Percentiles rank a stretch among this genome's conserved stretches.
These are phyloP conservation scores for Hemicentrotus pulcherrimus DNA, from an alignment of 35 echinoderm and acorn worm species.

Conservation along the genomic window DNA sequence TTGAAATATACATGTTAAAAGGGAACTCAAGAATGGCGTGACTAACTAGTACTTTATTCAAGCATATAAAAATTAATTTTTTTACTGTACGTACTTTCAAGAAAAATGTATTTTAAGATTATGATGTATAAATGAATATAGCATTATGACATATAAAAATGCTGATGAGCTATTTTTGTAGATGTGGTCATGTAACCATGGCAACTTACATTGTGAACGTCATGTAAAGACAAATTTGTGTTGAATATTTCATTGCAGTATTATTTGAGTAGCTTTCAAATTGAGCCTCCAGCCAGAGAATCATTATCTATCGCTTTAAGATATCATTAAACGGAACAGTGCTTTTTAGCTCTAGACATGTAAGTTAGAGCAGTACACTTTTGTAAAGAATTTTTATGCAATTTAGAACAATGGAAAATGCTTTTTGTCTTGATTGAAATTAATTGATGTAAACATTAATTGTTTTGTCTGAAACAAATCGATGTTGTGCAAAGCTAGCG, in stretches of 20 bases:
- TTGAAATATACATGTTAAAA: background rate
- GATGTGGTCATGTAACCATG: background rate
- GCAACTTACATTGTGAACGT: background rate
- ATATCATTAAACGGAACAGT: background rate
- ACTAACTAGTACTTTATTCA: background rate
- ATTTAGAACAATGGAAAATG: conserved; percentile 3
- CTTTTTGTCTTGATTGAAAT: background rate
- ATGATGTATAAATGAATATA: conserved; percentile 19
- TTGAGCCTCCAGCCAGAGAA: background rate
- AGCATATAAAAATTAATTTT: conserved; percentile 18
- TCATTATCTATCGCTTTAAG: conserved; percentile 6
- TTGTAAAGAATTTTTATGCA: conserved; percentile 14
- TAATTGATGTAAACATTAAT: background rate
- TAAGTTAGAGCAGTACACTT: background rate
- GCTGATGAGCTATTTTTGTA: conserved; percentile 38
- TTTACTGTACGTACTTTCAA: conserved; percentile 23
- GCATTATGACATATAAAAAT: conserved; percentile 19
- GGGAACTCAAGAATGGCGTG: background rate
- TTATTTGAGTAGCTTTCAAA: conserved; percentile 19
- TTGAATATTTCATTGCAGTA: conserved; percentile 17
- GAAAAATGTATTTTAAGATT: conserved; percentile 39
- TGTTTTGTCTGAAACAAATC: background rate
- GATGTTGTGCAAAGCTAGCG: background rate
- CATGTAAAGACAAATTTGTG: background rate
- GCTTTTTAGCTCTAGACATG: background rate